Base-by-base conservation (phyloP, 2,113 vertebrate species). In the Drymodes brunneopygia region DNA sequence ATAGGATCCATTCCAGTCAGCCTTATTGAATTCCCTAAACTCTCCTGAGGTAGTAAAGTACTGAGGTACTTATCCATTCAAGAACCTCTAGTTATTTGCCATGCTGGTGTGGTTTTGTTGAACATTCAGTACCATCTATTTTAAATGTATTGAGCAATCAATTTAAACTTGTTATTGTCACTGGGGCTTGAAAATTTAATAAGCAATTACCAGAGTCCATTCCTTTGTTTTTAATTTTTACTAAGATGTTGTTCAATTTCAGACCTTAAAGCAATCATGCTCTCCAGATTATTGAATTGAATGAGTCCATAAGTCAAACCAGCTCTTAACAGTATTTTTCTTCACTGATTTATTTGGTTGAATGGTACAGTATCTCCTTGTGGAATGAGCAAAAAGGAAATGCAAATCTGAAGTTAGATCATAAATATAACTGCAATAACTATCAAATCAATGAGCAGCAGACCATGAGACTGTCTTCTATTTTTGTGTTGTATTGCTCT, bases 101-200 rank as follows among this genome's bases (percentile, higher is more conserved):
- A 71, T 36, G 8, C 56, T 84, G 58, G 23, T 86, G 57, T 71
- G 42, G 61, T 66, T 75, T 83, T 78, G 73, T 66, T 86, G 45
- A 31, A 11, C 66, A 69, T 93, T 86, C 70, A 64, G 74, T 92
- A 86, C 79, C 58, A 89, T 97, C 81, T 97, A 90, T 94, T 97
- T 98, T 83, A 97, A 97, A 96, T 22, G 16, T 81, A 97, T 93
- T 95, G 94, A 97, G 88, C 92, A 97, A 98, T 98, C 93, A 97
- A 95, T 98, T 98, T 98, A 94, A 98, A 97, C 95, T 97, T 98
- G 97, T 97, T 98, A 98, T 97, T 98, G 95, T 98, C 97, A 96
- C 79, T 86, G 78, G 74, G 62, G 67, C 88, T 96, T 97, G 97
- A 97, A 98, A 98, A 98, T 98, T 97, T 97, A 98, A 98, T 98